These are phyloP conservation scores for Oceanodroma tethys DNA, from an alignment of 2,113 vertebrate genomes.

Conservation along the genomic window DNA sequence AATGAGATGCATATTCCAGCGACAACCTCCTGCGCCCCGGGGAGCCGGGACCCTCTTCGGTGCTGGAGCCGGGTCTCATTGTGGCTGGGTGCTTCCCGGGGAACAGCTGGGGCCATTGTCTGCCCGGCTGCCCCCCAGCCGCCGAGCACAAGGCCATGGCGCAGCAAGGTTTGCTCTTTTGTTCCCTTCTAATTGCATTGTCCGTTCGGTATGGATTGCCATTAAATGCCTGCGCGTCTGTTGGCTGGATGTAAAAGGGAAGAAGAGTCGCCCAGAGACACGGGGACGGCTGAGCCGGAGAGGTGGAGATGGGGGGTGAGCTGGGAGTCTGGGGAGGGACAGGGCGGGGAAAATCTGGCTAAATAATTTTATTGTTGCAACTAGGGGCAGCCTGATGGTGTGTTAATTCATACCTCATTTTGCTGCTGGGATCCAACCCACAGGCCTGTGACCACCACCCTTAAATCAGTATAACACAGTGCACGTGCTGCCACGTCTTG, in stretches of 20 bases:
- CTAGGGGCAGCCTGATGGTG: not conserved
- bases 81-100: not conserved
- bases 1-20: constrained; percentile 48
- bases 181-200: constrained; percentile 30
- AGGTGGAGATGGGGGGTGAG: not conserved
- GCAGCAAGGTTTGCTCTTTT: constrained; percentile 59
- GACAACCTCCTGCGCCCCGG: not conserved
- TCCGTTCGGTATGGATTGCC: not conserved
- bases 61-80: not conserved
- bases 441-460: not conserved
- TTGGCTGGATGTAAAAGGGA: not conserved
- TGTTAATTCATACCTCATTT: not conserved
- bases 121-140: not conserved
- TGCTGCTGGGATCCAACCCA: not conserved
- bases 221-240: not conserved
- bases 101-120: constrained; percentile 51
- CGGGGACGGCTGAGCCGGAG: not conserved
- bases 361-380: not conserved
- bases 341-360: not conserved
- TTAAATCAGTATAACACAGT: not conserved
- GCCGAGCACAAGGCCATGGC: not conserved
- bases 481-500: not conserved
- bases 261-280: not conserved
- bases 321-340: not conserved
- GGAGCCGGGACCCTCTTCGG: not conserved